These are phyloP conservation scores for Felis catus DNA, from an alignment of 2,113 vertebrate species.

Conservation along the genomic window DNA sequence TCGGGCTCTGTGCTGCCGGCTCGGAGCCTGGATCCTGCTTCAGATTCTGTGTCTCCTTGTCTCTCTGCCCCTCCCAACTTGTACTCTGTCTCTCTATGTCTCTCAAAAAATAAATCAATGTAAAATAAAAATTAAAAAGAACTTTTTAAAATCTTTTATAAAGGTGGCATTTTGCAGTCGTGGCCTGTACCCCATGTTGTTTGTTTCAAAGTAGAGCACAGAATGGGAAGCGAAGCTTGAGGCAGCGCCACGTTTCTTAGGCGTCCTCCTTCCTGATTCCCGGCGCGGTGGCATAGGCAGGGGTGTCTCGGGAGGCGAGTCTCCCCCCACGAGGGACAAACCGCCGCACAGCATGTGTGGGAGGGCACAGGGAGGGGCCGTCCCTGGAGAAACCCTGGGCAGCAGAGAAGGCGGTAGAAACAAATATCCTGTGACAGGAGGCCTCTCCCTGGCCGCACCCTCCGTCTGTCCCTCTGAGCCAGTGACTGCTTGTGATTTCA, in stretches of 20 bases:
- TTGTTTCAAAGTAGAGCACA: conserved; percentile 78
- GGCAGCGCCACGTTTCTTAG: conserved; percentile 52
- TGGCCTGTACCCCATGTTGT: conserved; percentile 71
- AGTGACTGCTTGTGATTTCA: neutral
- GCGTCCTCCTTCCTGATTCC: neutral
- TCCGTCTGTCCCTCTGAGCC: no score
- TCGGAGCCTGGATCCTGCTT: no score
- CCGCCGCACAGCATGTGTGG: conserved; percentile 58
- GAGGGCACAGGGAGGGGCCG: neutral
- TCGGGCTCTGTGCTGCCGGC: no score
- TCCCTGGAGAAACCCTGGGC: neutral
- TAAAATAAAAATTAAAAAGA: no score
- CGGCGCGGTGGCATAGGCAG: no score
- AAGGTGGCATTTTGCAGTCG: conserved; percentile 55
- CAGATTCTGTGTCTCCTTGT: no score
- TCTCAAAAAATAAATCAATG: no score
- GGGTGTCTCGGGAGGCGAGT: conserved; percentile 3
- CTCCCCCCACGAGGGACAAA: conserved; percentile 83
- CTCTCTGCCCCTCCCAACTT: no score
- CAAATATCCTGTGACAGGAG: no score
- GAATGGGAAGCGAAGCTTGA: conserved; percentile 80
- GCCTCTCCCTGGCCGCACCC: no score
- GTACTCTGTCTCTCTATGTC: no score
- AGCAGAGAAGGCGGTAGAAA: neutral
- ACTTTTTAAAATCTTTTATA: no score